Percentiles rank a stretch among this genome's conserved stretches.
Evolutionary conservation across 1,140 invertebrate species (phyloP).

Genomic region (Cydia strobilella): DNA sequence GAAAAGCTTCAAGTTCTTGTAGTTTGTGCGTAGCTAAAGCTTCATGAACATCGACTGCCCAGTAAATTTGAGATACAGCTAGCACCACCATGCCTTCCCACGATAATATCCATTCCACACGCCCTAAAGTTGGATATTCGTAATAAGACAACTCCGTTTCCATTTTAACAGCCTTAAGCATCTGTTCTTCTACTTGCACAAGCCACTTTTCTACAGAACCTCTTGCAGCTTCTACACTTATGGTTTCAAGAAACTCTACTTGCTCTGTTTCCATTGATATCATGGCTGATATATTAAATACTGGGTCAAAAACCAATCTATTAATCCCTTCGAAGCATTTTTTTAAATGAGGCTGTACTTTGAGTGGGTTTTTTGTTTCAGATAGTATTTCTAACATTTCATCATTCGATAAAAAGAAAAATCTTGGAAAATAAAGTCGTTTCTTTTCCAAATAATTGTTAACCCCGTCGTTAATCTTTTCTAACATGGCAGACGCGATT

Average conservation of each 20-base stretch:
- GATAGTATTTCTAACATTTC: slow-evolving; percentile 97
- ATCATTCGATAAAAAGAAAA: slow-evolving; percentile 97
- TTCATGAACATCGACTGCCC: slow-evolving; percentile 90
- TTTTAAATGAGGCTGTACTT: slow-evolving; percentile 94
- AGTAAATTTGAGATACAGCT: slow-evolving; percentile 93
- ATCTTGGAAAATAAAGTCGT: slow-evolving; percentile 93
- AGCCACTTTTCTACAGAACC: slow-evolving; percentile 97
- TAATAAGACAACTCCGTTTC: slow-evolving; percentile 87
- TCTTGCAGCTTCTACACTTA: slow-evolving; percentile 89
- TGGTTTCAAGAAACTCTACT: slow-evolving; percentile 84
- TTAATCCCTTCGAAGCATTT: slow-evolving; percentile 95
- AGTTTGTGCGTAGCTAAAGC: slow-evolving; percentile 82
- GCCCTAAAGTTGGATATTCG: slow-evolving; percentile 83
- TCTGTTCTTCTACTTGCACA: slow-evolving; percentile 91
- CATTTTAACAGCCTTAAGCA: slow-evolving; percentile 87
- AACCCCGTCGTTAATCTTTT: slow-evolving; percentile 92
- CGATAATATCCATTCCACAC: slow-evolving; percentile 88
- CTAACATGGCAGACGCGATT: slow-evolving; percentile 87
- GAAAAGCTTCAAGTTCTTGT: slow-evolving; percentile 80
- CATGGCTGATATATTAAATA: slow-evolving; percentile 92
- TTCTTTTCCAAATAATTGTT: slow-evolving; percentile 96
- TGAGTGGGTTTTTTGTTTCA: slow-evolving; percentile 92
- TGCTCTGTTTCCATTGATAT: slow-evolving; percentile 91
- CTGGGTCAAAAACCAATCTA: slow-evolving; percentile 86
- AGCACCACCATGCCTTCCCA: slow-evolving; percentile 96